A percentile compares a stretch with the other conserved stretches of the same genome.
These are phyloP conservation scores for Macrosoma leucophasiata DNA, from an alignment of 2,888 invertebrate species.

Conservation along the genomic window DNA sequence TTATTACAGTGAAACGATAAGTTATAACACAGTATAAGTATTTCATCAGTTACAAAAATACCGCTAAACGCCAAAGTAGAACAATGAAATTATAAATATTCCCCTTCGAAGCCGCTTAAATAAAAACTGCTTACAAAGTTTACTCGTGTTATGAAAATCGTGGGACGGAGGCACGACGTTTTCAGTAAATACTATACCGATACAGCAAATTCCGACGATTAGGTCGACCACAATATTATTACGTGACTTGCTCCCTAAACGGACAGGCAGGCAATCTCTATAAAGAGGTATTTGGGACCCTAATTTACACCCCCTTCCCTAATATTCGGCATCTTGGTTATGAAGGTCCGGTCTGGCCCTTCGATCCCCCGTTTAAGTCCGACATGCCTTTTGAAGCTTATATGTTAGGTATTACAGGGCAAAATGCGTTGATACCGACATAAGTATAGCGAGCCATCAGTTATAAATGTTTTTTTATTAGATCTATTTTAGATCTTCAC, in stretches of 20 bases:
- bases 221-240: constrained; percentile 60
- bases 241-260: constrained; percentile 61
- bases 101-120: constrained; percentile 13
- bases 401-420: constrained; percentile 21
- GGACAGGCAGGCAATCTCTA: constrained; percentile 60
- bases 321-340: constrained; percentile 57
- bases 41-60: too few relatives aligned
- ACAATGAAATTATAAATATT: constrained; percentile 14
- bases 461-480: constrained; percentile 12
- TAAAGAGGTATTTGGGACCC: constrained; percentile 67
- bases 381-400: constrained; percentile 3
- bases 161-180: constrained; percentile 29
- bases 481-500: constrained; percentile 5
- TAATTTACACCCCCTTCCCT: constrained; percentile 70
- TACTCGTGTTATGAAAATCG: constrained; percentile 28
- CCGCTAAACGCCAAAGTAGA: too few relatives aligned
- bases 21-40: too few relatives aligned
- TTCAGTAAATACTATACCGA: constrained; percentile 43
- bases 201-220: constrained; percentile 39
- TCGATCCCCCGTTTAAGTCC: constrained; percentile 33
- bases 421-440: constrained; percentile 15
- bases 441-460: constrained; percentile 10
- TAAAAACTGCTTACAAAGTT: constrained; percentile 24
- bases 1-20: too few relatives aligned
- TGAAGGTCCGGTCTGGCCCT: constrained; percentile 45